These are phyloP conservation scores for Monopterus albus DNA, from an alignment of 2,113 vertebrate species.

Conservation along the genomic window DNA sequence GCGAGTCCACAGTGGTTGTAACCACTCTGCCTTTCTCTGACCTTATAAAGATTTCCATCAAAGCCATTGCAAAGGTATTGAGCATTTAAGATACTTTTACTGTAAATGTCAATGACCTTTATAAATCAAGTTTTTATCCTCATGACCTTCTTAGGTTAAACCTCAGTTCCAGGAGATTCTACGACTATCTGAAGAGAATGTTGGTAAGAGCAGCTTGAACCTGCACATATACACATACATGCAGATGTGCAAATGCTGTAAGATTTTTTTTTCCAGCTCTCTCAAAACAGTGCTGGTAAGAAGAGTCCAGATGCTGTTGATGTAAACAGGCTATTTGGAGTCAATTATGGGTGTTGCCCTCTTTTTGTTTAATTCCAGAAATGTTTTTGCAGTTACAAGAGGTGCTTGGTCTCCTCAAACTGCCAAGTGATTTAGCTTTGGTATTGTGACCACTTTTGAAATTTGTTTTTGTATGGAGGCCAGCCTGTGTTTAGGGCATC, in stretches of 20 bases:
- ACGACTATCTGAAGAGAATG: slow-evolving; percentile 96
- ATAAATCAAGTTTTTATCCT: slow-evolving; percentile 3
- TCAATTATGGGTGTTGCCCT: slow-evolving; percentile 63
- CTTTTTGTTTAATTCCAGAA: slow-evolving; percentile 40
- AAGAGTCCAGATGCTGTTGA: slow-evolving; percentile 52
- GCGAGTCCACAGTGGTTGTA: background rate
- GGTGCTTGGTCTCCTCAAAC: slow-evolving; percentile 58
- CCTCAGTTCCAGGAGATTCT: slow-evolving; percentile 99
- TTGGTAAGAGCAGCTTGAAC: slow-evolving; percentile 85
- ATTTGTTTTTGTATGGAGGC: slow-evolving; percentile 48
- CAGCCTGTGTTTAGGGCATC: slow-evolving; percentile 39
- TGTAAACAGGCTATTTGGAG: slow-evolving; percentile 72
- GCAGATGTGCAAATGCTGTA: slow-evolving; percentile 5
- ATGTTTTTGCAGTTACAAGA: slow-evolving; percentile 65
- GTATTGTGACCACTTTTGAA: slow-evolving; percentile 66
- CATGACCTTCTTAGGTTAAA: slow-evolving; percentile 87
- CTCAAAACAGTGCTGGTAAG: slow-evolving; percentile 32
- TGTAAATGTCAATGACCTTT: background rate
- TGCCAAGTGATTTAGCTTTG: slow-evolving; percentile 63
- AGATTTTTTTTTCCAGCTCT: slow-evolving; percentile 29
- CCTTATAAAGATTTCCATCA: background rate
- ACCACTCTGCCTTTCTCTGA: background rate
- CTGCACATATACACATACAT: slow-evolving; percentile 12
- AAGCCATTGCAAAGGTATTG: background rate
- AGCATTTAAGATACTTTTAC: background rate